A percentile compares a stretch with the other conserved stretches of the same genome.
These are phyloP conservation scores for Oxyteleia sp. DNA, from an alignment of 2,888 invertebrate species.

Conservation along the genomic window DNA sequence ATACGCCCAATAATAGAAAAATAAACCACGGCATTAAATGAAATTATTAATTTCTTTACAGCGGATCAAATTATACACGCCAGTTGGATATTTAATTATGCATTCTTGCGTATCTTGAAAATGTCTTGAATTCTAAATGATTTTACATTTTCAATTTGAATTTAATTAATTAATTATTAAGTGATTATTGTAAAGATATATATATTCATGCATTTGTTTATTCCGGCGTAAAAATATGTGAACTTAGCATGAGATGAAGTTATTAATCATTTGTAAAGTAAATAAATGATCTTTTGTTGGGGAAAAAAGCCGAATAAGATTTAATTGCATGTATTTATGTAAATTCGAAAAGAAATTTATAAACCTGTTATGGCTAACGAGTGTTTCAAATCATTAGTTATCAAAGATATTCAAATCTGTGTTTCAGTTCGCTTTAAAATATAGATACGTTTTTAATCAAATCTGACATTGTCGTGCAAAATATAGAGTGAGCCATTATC, in stretches of 20 bases:
- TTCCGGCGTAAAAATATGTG: not conserved
- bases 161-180: slow-evolving; percentile 24
- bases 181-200: not conserved
- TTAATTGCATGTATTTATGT: slow-evolving; percentile 58
- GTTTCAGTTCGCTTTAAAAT: slow-evolving; percentile 1
- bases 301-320: slow-evolving; percentile 25
- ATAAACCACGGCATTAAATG: not conserved
- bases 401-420: slow-evolving; percentile 25
- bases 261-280: slow-evolving; percentile 37
- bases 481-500: not conserved
- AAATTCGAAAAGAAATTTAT: slow-evolving; percentile 38
- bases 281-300: slow-evolving; percentile 25
- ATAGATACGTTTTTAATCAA: slow-evolving; percentile 27
- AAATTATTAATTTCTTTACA: not conserved
- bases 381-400: slow-evolving; percentile 30
- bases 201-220: slow-evolving; percentile 21
- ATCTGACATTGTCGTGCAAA: slow-evolving; percentile 7
- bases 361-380: slow-evolving; percentile 55
- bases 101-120: not conserved
- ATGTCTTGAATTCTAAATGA: slow-evolving; percentile 1
- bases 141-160: not conserved
- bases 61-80: slow-evolving; percentile 1
- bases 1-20: slow-evolving; percentile 14
- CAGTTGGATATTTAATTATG: slow-evolving; percentile 24
- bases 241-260: slow-evolving; percentile 6